Percentiles rank a stretch among this genome's conserved stretches.
phyloP scores from a whole-genome alignment of 2,797 vertebrate genomes.

The Thamnophis elegans region DNA sequence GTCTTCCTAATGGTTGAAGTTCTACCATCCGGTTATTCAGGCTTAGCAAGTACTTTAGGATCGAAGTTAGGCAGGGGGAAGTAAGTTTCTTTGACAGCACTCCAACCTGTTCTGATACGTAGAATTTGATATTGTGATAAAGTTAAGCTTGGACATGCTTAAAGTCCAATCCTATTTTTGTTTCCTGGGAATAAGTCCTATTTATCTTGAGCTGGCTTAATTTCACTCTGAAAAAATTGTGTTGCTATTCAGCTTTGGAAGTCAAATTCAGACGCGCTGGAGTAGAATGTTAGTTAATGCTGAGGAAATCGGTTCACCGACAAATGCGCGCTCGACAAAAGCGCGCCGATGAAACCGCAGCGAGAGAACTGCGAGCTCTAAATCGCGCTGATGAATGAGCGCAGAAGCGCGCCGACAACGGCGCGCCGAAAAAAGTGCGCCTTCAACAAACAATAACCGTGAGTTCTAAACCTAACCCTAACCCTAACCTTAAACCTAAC shows the following conservation, averaged over 20 bases:
- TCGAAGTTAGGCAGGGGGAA: neutral
- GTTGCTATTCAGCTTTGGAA: neutral
- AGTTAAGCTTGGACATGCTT: neutral
- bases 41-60: neutral
- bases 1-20: neutral
- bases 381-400: too few species aligned
- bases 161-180: neutral
- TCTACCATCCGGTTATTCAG: neutral
- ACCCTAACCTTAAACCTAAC: too few species aligned
- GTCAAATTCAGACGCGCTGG: neutral
- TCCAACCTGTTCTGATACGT: neutral
- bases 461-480: too few species aligned
- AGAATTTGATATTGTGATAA: neutral
- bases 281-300: neutral
- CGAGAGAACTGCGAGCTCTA: too few species aligned
- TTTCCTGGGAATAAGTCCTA: neutral
- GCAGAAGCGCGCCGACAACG: too few species aligned
- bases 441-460: too few species aligned
- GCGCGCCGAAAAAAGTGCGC: too few species aligned
- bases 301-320: too few species aligned
- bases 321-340: too few species aligned
- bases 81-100: neutral
- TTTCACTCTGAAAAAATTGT: neutral
- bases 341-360: too few species aligned
- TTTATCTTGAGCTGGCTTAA: neutral